Conservation (phyloP, 2,113 vertebrate genomes). For the Propithecus coquereli region DNA sequence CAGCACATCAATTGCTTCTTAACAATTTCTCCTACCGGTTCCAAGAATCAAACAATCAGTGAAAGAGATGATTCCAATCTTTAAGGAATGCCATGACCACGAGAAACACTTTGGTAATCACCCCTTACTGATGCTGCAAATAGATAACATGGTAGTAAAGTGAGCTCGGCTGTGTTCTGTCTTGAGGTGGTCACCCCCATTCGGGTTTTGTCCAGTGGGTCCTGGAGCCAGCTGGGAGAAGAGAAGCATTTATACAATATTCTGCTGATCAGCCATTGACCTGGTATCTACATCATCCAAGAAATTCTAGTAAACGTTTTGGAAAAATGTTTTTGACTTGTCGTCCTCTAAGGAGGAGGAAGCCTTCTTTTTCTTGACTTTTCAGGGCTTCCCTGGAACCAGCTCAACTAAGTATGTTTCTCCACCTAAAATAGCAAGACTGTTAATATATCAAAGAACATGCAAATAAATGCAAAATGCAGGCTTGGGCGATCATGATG, state of each 20-base stretch:
- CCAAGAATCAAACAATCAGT: not conserved
- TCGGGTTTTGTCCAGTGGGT: not conserved
- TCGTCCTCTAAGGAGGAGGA: not conserved
- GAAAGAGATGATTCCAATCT: rapidly evolving
- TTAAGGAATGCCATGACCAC: rapidly evolving
- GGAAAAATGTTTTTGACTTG: not conserved
- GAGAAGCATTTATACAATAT: rapidly evolving
- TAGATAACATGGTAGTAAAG: rapidly evolving
- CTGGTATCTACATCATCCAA: not conserved
- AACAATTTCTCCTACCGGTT: not conserved
- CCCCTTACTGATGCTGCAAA: rapidly evolving
- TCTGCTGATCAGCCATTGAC: not conserved
- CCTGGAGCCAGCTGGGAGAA: not conserved
- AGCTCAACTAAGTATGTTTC: not conserved
- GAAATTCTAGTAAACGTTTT: not conserved
- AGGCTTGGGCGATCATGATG: rapidly evolving
- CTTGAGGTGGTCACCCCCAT: not conserved
- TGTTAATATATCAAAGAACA: not conserved
- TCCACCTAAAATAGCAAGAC: not conserved
- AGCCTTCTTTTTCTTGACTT: not conserved
- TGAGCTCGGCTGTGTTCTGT: too few species aligned
- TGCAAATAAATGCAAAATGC: not conserved
- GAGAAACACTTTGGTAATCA: rapidly evolving
- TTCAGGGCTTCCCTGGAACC: not conserved
- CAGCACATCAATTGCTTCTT: not conserved